These are phyloP conservation scores for Clostera curtula DNA, from an alignment of 2,888 invertebrate genomes.

Conservation along the genomic window DNA sequence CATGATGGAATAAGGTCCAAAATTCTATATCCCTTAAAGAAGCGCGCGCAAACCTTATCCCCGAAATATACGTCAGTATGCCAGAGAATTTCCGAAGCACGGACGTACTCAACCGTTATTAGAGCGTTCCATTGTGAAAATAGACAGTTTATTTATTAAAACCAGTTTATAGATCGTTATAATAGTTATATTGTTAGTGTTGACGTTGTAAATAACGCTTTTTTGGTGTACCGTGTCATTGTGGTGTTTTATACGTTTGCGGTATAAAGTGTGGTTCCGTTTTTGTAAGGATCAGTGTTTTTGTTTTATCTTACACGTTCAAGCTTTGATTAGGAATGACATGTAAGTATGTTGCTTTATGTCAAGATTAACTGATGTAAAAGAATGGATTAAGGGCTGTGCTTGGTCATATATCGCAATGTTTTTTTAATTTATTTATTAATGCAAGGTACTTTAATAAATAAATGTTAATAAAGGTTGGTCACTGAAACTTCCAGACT, in stretches of 20 bases:
- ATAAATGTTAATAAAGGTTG: no score
- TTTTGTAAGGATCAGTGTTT: slow-evolving; percentile 24
- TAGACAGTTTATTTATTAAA: slow-evolving; percentile 38
- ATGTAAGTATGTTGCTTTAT: slow-evolving; percentile 20
- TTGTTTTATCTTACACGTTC: slow-evolving; percentile 19
- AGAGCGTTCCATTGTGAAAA: no score
- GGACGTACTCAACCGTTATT: no score
- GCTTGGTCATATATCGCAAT: no score
- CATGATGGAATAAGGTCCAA: slow-evolving; percentile 43
- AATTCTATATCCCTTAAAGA: slow-evolving; percentile 35
- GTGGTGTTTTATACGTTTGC: slow-evolving; percentile 6
- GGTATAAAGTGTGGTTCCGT: slow-evolving; percentile 21
- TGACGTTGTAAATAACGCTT: slow-evolving; percentile 3
- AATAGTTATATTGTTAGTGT: slow-evolving; percentile 5
- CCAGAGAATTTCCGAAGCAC: no score
- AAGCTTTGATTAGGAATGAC: slow-evolving; percentile 14
- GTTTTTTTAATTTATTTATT: no score
- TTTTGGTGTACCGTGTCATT: slow-evolving; percentile 1
- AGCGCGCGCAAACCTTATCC: slow-evolving; percentile 20
- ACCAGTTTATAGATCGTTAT: slow-evolving; percentile 19
- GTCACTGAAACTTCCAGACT: no score
- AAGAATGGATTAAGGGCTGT: no score
- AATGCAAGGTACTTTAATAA: no score
- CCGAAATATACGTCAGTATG: slow-evolving; percentile 55
- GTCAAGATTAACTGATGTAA: no score